phyloP scores from a whole-genome alignment of 1,140 invertebrate species.

The Philopotamus ludificatus region DNA sequence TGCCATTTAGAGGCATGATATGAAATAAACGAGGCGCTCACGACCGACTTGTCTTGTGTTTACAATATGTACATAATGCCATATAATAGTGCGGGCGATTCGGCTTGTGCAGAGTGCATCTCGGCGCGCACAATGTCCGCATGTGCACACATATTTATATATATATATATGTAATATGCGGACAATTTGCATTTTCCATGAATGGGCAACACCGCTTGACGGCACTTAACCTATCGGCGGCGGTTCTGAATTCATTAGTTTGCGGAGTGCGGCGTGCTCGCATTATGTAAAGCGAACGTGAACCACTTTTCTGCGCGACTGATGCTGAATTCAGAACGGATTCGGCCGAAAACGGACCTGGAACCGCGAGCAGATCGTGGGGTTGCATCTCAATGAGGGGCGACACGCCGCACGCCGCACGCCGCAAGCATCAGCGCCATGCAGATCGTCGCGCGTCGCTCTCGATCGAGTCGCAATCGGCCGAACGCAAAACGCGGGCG shows the following conservation, averaged over 20 bases:
- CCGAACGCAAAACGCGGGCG: not conserved
- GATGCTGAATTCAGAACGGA: conserved; percentile 7
- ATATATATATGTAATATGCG: conserved; percentile 18
- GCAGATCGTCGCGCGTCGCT: no score
- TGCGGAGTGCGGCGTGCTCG: conserved; percentile 37
- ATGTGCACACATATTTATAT: not conserved
- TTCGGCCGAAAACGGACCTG: no score
- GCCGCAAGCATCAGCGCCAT: no score
- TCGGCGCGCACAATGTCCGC: not conserved
- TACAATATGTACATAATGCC: no score
- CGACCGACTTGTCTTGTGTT: conserved; percentile 33
- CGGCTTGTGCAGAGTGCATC: no score
- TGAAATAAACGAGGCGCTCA: conserved; percentile 39
- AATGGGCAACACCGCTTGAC: conserved; percentile 40
- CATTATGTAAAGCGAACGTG: conserved; percentile 36
- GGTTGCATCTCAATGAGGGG: no score
- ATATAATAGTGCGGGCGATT: no score
- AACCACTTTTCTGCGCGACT: conserved; percentile 27
- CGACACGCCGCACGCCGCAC: no score
- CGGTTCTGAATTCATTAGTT: conserved; percentile 40
- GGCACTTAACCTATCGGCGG: conserved; percentile 40
- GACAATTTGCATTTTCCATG: conserved; percentile 41
- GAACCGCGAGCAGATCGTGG: no score
- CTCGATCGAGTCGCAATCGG: no score
- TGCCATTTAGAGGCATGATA: conserved; percentile 39